These are phyloP conservation scores for Uloborus diversus DNA, from an alignment of 1,140 invertebrate species.

Conservation along the genomic window DNA sequence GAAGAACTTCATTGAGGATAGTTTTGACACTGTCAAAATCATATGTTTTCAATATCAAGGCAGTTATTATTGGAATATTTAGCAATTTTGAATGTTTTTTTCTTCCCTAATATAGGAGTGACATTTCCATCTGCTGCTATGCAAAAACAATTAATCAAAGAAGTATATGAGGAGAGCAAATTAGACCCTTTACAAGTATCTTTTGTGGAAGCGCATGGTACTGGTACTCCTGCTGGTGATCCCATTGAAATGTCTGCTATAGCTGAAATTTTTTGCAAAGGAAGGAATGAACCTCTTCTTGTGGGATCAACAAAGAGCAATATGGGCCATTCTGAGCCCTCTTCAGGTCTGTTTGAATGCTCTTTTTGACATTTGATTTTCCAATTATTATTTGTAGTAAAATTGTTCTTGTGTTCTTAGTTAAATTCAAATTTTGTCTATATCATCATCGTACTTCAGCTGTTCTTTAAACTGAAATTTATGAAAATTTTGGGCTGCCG, in stretches of 20 bases:
- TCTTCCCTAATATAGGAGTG: conserved; percentile 64
- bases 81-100: not conserved
- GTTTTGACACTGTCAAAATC: too few relatives aligned
- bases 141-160: conserved; percentile 63
- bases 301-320: conserved; percentile 98
- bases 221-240: conserved; percentile 82
- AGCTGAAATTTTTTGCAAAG: conserved; percentile 88
- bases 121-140: conserved; percentile 62
- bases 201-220: conserved; percentile 68
- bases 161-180: conserved; percentile 63
- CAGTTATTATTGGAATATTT: too few relatives aligned
- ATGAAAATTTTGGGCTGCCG: too few relatives aligned
- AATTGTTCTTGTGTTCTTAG: too few relatives aligned
- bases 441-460: too few relatives aligned
- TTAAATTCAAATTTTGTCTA: too few relatives aligned
- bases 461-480: too few relatives aligned
- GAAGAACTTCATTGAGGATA: too few relatives aligned
- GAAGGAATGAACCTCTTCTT: conserved; percentile 79
- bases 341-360: conserved; percentile 71
- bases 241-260: conserved; percentile 96
- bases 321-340: conserved; percentile 96
- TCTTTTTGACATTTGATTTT: too few relatives aligned
- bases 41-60: too few relatives aligned
- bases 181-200: conserved; percentile 63
- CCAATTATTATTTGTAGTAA: too few relatives aligned